Percentiles rank a stretch among this genome's conserved stretches.
phyloP scores from a whole-genome alignment of 1,140 invertebrate species.

The Hormaphis cornu region DNA sequence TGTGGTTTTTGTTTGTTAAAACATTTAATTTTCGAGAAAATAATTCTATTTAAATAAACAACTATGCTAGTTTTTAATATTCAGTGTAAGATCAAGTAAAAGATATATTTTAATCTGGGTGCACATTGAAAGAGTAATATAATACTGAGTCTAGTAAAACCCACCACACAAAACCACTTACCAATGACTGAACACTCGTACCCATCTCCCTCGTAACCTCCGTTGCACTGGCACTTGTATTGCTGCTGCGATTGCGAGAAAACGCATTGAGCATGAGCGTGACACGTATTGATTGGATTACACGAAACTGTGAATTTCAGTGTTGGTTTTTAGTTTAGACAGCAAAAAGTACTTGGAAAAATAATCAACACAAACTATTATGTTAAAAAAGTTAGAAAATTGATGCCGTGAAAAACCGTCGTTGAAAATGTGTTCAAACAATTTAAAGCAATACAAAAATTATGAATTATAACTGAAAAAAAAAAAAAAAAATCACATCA shows the following conservation, averaged over 20 bases:
- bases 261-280: slow-evolving; percentile 64
- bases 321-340: background rate
- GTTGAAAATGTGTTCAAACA: too few species aligned
- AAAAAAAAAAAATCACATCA: too few species aligned
- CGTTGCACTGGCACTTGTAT: slow-evolving; percentile 58
- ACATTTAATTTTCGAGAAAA: too few species aligned
- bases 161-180: slow-evolving; percentile 2
- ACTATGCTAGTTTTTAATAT: background rate
- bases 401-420: background rate
- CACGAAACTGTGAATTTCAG: slow-evolving; percentile 51
- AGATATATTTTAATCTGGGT: background rate
- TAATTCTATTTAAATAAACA: too few species aligned
- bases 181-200: slow-evolving; percentile 41
- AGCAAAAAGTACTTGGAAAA: background rate
- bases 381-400: background rate
- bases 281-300: slow-evolving; percentile 64
- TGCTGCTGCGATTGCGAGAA: slow-evolving; percentile 65
- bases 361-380: background rate
- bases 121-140: background rate
- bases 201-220: slow-evolving; percentile 53
- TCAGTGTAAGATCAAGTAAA: background rate
- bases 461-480: too few species aligned
- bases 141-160: background rate
- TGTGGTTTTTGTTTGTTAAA: too few species aligned
- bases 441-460: too few species aligned